Evolutionary conservation across 2,113 vertebrate species (phyloP).

Genomic region (Arenaria interpres): DNA sequence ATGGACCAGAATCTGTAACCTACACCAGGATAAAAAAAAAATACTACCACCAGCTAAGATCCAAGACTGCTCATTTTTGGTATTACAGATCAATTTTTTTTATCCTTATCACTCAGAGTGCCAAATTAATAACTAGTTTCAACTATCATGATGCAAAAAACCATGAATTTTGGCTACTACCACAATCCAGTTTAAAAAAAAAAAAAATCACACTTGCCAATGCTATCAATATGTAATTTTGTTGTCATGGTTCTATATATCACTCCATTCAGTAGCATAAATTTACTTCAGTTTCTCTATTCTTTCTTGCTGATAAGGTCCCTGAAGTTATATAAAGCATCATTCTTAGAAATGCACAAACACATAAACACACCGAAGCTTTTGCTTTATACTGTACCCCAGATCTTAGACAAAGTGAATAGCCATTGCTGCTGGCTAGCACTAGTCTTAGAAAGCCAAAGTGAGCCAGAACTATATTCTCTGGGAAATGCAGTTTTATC

Average conservation of each 20-base stretch:
- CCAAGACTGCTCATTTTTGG: not conserved
- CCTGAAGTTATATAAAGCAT: constrained; percentile 3
- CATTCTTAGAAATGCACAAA: constrained; percentile 38
- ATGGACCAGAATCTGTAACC: not conserved
- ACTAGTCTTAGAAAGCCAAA: not conserved
- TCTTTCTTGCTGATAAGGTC: not conserved
- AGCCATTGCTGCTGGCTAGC: not conserved
- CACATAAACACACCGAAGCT: not conserved
- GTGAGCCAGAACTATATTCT: not conserved
- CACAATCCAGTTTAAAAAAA: not conserved
- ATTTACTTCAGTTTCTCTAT: not conserved
- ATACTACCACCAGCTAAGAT: not conserved
- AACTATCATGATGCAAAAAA: not conserved
- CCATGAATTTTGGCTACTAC: not conserved
- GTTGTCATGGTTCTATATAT: not conserved
- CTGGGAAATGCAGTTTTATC: not conserved
- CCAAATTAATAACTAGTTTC: not conserved
- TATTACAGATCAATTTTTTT: not conserved
- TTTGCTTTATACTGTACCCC: not conserved
- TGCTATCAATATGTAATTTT: not conserved
- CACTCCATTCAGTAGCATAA: not conserved
- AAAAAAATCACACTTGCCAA: not conserved
- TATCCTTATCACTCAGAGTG: not conserved
- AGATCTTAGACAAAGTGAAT: not conserved
- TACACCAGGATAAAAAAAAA: not conserved